Percentiles rank a stretch among this genome's conserved stretches.
Conservation (phyloP, 2,888 invertebrate genomes). For the Adineta ricciae region DNA sequence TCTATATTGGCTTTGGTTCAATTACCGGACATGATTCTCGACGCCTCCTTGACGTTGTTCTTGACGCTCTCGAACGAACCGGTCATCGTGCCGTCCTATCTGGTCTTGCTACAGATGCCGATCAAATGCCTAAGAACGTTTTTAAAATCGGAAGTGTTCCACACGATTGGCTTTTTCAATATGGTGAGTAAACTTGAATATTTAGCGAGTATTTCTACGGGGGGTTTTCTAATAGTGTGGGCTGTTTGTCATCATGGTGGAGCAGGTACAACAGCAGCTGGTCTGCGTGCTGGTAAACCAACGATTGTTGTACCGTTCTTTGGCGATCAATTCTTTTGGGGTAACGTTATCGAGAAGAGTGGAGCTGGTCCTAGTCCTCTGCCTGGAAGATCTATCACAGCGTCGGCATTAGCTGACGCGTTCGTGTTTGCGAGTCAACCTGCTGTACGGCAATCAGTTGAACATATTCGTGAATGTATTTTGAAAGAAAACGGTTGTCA, state of each 20-base stretch:
- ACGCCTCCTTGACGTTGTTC: too few relatives aligned
- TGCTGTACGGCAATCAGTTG: neutral
- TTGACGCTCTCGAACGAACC: too few relatives aligned
- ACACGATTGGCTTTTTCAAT: too few relatives aligned
- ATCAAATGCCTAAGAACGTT: too few relatives aligned
- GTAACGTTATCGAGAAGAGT: neutral
- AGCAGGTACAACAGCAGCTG: neutral
- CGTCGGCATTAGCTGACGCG: neutral
- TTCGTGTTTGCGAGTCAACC: neutral
- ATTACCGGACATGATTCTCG: too few relatives aligned
- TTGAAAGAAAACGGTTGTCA: neutral
- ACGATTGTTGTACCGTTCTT: neutral
- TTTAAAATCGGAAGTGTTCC: too few relatives aligned
- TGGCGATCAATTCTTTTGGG: neutral
- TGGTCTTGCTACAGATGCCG: too few relatives aligned
- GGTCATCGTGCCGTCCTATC: too few relatives aligned
- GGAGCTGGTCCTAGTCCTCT: neutral
- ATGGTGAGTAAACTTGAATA: too few relatives aligned
- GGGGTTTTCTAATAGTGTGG: too few relatives aligned
- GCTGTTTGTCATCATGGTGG: neutral
- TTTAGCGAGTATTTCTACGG: too few relatives aligned
- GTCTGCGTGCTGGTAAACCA: neutral
- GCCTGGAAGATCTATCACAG: neutral
- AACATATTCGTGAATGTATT: neutral
- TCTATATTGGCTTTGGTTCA: too few relatives aligned